These are phyloP conservation scores for Pycnonotus jocosus DNA, from an alignment of 2,113 vertebrate genomes.

Conservation along the genomic window DNA sequence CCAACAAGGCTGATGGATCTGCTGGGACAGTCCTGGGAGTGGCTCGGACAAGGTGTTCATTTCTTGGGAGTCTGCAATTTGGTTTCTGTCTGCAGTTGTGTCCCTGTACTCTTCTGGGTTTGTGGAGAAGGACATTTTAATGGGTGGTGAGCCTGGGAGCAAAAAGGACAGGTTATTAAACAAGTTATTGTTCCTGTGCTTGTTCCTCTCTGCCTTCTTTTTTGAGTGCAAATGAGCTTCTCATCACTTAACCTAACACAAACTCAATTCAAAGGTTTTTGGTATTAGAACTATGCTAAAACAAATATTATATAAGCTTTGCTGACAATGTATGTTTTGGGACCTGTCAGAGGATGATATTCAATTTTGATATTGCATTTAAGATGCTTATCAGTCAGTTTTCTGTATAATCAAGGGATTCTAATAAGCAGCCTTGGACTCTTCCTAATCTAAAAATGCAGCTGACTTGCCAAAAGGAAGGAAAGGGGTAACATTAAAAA, in stretches of 20 bases:
- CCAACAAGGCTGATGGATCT: background rate
- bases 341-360: background rate
- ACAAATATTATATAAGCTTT: background rate
- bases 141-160: background rate
- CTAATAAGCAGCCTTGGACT: background rate
- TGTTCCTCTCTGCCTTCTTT: background rate
- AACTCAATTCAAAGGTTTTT: background rate
- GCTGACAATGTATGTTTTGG: background rate
- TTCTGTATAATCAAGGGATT: background rate
- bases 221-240: background rate
- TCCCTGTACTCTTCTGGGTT: background rate
- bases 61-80: background rate
- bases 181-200: background rate
- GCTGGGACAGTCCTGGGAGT: background rate
- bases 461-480: conserved; percentile 64
- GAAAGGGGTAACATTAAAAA: background rate
- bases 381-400: background rate
- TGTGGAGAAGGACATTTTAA: background rate
- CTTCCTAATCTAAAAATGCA: background rate
- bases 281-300: background rate
- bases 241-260: background rate
- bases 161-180: background rate
- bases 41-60: accelerated
- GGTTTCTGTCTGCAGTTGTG: background rate
- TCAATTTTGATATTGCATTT: background rate